phyloP scores from a whole-genome alignment of 2,113 vertebrate genomes.

The Chaetura pelagica region DNA sequence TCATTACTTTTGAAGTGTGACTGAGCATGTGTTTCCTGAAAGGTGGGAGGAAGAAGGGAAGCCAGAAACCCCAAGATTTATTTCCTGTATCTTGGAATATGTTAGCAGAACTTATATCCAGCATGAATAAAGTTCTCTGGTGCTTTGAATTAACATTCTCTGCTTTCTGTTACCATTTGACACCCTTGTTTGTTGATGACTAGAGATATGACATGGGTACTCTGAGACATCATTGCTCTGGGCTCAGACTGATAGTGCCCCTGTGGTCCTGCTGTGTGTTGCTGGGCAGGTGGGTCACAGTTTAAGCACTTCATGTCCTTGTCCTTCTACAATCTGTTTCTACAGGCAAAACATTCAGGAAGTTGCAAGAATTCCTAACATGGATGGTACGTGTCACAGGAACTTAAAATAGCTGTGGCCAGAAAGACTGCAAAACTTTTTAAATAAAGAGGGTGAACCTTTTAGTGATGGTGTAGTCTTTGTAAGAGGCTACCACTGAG shows the following conservation, averaged over 20 bases:
- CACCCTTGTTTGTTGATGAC: background rate
- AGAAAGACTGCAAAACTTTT: background rate
- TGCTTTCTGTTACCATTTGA: background rate
- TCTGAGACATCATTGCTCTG: background rate
- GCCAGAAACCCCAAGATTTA: background rate
- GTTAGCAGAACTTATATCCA: background rate
- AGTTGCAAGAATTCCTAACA: background rate
- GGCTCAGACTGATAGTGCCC: background rate
- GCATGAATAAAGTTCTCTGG: constrained; percentile 9
- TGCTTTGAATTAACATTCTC: constrained; percentile 9
- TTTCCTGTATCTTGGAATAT: background rate
- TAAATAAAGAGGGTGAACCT: background rate
- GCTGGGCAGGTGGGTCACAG: background rate
- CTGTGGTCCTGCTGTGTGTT: background rate
- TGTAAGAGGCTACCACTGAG: background rate
- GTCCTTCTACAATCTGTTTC: background rate
- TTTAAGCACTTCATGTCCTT: background rate
- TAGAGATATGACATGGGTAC: rapidly evolving
- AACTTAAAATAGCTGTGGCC: background rate
- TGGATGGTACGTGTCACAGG: background rate
- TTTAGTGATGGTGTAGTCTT: background rate
- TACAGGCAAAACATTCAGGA: background rate
- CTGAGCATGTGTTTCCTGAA: constrained; percentile 17
- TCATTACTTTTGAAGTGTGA: background rate
- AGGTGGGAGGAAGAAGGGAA: constrained; percentile 32